phyloP scores from a whole-genome alignment of 2,797 vertebrate genomes.

The Trachurus trachurus region DNA sequence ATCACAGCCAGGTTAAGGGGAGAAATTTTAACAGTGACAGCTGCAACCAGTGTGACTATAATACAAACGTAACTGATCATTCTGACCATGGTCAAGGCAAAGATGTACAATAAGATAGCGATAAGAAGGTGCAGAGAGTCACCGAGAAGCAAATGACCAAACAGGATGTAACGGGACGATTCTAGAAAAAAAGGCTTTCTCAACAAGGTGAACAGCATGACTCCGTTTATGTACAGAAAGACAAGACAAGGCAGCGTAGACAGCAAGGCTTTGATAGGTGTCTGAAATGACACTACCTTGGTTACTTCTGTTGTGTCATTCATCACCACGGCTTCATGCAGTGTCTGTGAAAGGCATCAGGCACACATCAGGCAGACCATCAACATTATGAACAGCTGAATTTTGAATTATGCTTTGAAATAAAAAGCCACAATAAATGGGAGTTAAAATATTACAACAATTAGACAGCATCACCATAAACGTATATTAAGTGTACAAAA shows the following conservation, averaged over 20 bases:
- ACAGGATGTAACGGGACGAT: conserved; percentile 76
- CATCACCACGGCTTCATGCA: conserved; percentile 36
- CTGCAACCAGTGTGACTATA: conserved; percentile 18
- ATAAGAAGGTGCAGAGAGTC: conserved; percentile 72
- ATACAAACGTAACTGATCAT: conserved; percentile 59
- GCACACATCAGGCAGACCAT: neutral
- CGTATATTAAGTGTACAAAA: neutral
- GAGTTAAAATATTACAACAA: neutral
- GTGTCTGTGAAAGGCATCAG: conserved; percentile 35
- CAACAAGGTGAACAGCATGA: conserved; percentile 75
- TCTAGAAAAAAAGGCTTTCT: conserved; percentile 68
- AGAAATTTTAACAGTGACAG: conserved; percentile 43
- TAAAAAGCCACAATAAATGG: conserved; percentile 1
- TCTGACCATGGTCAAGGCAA: conserved; percentile 48
- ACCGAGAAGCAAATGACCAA: conserved; percentile 77
- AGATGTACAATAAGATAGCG: conserved; percentile 56
- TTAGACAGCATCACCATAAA: neutral
- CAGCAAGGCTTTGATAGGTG: conserved; percentile 39
- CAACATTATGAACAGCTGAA: neutral
- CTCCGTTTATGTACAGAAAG: conserved; percentile 72
- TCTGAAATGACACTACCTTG: neutral
- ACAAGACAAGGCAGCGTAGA: conserved; percentile 60
- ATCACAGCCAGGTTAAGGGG: conserved; percentile 75
- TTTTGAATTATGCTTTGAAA: neutral
- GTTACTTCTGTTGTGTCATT: conserved; percentile 34